These are phyloP conservation scores for Sesamia nonagrioides DNA, from an alignment of 1,140 invertebrate genomes.

Conservation along the genomic window DNA sequence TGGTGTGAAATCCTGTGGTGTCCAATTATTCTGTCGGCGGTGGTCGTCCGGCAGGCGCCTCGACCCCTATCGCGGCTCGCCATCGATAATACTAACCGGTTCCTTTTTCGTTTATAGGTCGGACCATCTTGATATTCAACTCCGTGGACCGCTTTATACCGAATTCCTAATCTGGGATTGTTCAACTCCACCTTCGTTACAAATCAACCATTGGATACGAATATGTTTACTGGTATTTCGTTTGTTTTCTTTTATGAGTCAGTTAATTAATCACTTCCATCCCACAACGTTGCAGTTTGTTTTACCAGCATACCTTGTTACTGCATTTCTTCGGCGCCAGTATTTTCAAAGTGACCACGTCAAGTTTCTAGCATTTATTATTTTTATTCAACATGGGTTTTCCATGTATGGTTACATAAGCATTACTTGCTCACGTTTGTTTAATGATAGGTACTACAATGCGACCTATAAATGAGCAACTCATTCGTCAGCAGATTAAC, in stretches of 20 bases:
- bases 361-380: constrained; percentile 67
- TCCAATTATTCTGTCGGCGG: constrained; percentile 83
- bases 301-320: constrained; percentile 57
- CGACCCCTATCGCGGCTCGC: constrained; percentile 80
- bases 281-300: constrained; percentile 36
- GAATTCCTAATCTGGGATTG: constrained; percentile 54
- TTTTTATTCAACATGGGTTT: constrained; percentile 69
- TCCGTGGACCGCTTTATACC: constrained; percentile 50
- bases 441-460: constrained; percentile 57
- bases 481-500: constrained; percentile 55
- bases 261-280: constrained; percentile 41
- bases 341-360: constrained; percentile 55
- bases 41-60: constrained; percentile 79
- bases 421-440: constrained; percentile 61
- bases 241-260: neutral
- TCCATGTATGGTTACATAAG: constrained; percentile 60
- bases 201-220: neutral
- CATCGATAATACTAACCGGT: constrained; percentile 82
- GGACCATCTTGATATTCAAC: constrained; percentile 65
- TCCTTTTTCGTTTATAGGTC: constrained; percentile 79
- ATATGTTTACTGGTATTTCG: constrained; percentile 1
- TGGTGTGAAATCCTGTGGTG: constrained; percentile 85
- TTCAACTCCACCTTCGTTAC: constrained; percentile 41
- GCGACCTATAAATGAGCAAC: constrained; percentile 56
- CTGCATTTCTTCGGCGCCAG: constrained; percentile 55